Conservation (phyloP, 2,888 invertebrate genomes). For the Scotopteryx bipunctaria region DNA sequence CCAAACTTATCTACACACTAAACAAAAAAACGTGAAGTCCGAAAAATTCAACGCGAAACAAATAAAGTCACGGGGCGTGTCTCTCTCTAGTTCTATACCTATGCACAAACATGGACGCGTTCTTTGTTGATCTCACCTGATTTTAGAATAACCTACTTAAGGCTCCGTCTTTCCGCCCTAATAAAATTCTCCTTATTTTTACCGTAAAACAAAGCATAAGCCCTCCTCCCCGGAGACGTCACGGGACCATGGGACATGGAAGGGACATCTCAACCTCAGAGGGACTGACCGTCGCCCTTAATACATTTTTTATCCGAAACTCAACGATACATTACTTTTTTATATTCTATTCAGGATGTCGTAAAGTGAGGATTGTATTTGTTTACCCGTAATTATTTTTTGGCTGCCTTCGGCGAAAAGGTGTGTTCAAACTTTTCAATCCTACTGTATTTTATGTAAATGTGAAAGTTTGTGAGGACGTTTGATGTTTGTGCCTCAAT, state of each 20-base stretch:
- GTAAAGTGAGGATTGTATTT: slow-evolving; percentile 49
- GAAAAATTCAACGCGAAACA: no score
- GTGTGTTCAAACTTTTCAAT: no score
- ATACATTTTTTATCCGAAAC: slow-evolving; percentile 63
- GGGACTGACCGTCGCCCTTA: slow-evolving; percentile 52
- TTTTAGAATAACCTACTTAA: slow-evolving; percentile 16
- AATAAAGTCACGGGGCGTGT: no score
- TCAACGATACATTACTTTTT: slow-evolving; percentile 48
- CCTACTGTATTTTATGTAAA: no score
- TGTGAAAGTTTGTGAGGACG: no score
- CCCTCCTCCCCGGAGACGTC: slow-evolving; percentile 47
- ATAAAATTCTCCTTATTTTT: slow-evolving; percentile 42
- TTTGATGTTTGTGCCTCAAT: no score
- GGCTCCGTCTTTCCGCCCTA: slow-evolving; percentile 27
- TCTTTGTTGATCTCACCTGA: slow-evolving; percentile 2
- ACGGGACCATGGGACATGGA: slow-evolving; percentile 32
- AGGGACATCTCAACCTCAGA: slow-evolving; percentile 28
- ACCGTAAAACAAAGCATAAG: slow-evolving; percentile 56
- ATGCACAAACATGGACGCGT: no score
- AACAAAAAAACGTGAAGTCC: no score
- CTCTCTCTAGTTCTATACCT: no score
- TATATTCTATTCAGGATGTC: slow-evolving; percentile 46
- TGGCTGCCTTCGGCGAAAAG: not conserved
- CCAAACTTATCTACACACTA: no score
- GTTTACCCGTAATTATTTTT: slow-evolving; percentile 37